These are phyloP conservation scores for Moxostoma hubbsi DNA, from an alignment of 2,797 vertebrate genomes.

Conservation along the genomic window DNA sequence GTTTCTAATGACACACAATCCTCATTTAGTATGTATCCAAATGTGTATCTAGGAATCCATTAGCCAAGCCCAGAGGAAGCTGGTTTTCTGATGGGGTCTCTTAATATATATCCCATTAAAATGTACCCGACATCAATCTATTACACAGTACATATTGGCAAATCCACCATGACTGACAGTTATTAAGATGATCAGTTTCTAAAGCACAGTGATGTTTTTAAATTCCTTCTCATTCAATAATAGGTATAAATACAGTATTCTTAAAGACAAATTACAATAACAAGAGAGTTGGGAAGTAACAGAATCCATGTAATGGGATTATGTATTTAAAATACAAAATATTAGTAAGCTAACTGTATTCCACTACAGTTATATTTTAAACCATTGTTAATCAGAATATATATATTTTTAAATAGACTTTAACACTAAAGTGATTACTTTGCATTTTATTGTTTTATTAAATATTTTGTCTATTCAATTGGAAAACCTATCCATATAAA, in stretches of 20 bases:
- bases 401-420: too few relatives aligned
- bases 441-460: too few relatives aligned
- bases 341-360: too few relatives aligned
- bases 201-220: constrained; percentile 12
- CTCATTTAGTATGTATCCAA: constrained; percentile 58
- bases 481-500: too few relatives aligned
- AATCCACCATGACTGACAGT: constrained; percentile 11
- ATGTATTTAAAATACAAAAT: too few relatives aligned
- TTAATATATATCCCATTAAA: constrained; percentile 63
- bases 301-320: too few relatives aligned
- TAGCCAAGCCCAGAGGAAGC: constrained; percentile 62
- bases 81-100: constrained; percentile 55
- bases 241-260: neutral
- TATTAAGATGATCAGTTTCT: neutral
- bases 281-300: neutral
- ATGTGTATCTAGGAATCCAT: constrained; percentile 60
- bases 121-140: constrained; percentile 53
- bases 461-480: too few relatives aligned
- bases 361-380: too few relatives aligned
- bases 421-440: too few relatives aligned
- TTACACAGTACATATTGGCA: constrained; percentile 31
- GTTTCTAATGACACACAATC: constrained; percentile 60
- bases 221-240: neutral
- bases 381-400: too few relatives aligned
- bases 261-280: neutral